Base-by-base conservation (phyloP, 2,113 vertebrate species). In the Mellivora capensis region DNA sequence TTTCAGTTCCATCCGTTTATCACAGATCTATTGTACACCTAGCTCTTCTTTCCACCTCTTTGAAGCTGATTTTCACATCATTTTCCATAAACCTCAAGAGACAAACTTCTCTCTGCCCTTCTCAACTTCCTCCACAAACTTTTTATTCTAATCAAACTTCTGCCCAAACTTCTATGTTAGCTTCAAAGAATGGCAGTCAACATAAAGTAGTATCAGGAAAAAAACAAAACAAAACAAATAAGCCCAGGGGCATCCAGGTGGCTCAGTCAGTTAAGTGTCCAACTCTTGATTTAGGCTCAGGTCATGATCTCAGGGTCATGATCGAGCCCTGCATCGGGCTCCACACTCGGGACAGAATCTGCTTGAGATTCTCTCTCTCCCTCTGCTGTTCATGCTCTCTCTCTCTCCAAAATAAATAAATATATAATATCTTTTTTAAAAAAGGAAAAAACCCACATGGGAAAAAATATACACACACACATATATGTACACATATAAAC, bases 1-100 rank as follows among this genome's bases (percentile, higher is more conserved):
- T 27, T 64, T 44, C 10, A 7, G 71, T 90, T 52, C 7, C 1
- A 31, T 39, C 37, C 39, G 11, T 44, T 82, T 39, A 14, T 8
- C 37, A n/a, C 47, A 31, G 39, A n/a, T 34, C 4, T 3, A 0
- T 37, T 20, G 29, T 3, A 7, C 0, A 1, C 17, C 34, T 14
- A 21, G 7, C 17, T 44, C 39, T 1, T 47, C 82, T 76, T 52
- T 14, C 23, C 11, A 21, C 39, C 5, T 79, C 49, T 87, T 54
- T 79, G 61, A 87, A 76, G 31, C 84, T 37, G 54, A 64, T 23
- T 25, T 11, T 84, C 64, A 49, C 52, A 72, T 7, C 11, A 14
- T 87, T 27, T 93, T 27, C 34, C 21, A 27, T 27, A 64, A 84
- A 14, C 44, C 69, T 90, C 57, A 7, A 71, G 93, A 21, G 67